Evolutionary conservation across 2,888 invertebrate genomes (phyloP).

Genomic region (Ethmia dodecea): DNA sequence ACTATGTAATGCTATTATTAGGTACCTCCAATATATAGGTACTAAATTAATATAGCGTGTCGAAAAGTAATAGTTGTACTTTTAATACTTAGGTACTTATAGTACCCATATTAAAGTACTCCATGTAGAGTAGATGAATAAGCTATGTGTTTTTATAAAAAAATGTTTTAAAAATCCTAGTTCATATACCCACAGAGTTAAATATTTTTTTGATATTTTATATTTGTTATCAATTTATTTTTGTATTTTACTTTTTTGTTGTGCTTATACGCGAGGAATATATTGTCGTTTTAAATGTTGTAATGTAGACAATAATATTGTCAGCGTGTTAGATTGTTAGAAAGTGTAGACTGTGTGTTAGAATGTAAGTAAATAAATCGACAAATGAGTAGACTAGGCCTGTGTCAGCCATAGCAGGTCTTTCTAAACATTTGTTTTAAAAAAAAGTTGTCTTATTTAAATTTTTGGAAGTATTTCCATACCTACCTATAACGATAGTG

Average conservation of each 20-base stretch:
- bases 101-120: too few relatives aligned
- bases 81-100: too few relatives aligned
- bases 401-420: conserved; percentile 69
- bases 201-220: conserved; percentile 19
- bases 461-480: too few relatives aligned
- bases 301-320: conserved; percentile 22
- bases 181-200: conserved; percentile 65
- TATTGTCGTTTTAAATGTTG: conserved; percentile 17
- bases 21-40: too few relatives aligned
- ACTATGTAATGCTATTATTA: too few relatives aligned
- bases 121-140: conserved; percentile 27
- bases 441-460: conserved; percentile 34
- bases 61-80: conserved; percentile 19
- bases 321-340: too few relatives aligned
- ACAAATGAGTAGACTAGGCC: conserved; percentile 51
- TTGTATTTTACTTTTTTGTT: conserved; percentile 16
- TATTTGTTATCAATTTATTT: conserved; percentile 21
- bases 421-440: conserved; percentile 53
- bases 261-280: too few relatives aligned
- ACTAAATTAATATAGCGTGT: too few relatives aligned
- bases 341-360: conserved; percentile 21
- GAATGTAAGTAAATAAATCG: conserved; percentile 41
- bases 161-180: conserved; percentile 42
- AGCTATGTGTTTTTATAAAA: conserved; percentile 70
- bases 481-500: too few relatives aligned